Percentiles rank a stretch among this genome's conserved stretches.
These are phyloP conservation scores for human DNA, from an alignment of 2,113 vertebrate species.

Conservation along the genomic window GRCh38 chr11:107953501-107954000, in stretches of 20 bases:
- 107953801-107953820: background rate
- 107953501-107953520: background rate
- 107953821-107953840: background rate
- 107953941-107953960: background rate
- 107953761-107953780: background rate
- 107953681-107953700: slow-evolving; percentile 38
- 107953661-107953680: slow-evolving; percentile 33
- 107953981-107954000: background rate
- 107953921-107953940: background rate
- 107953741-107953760: background rate
- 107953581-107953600: background rate
- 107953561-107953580: slow-evolving; percentile 11
- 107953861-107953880: background rate
- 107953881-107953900: background rate
- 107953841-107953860: background rate
- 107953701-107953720: background rate
- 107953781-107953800: background rate
- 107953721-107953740: background rate
- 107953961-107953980: background rate
- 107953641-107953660: slow-evolving; percentile 44
- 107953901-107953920: background rate
- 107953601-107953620: slow-evolving; percentile 26
- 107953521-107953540: background rate
- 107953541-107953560: background rate
- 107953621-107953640: slow-evolving; percentile 53